phyloP scores from a whole-genome alignment of 2,888 invertebrate species.

The Himalopsyche japonica region DNA sequence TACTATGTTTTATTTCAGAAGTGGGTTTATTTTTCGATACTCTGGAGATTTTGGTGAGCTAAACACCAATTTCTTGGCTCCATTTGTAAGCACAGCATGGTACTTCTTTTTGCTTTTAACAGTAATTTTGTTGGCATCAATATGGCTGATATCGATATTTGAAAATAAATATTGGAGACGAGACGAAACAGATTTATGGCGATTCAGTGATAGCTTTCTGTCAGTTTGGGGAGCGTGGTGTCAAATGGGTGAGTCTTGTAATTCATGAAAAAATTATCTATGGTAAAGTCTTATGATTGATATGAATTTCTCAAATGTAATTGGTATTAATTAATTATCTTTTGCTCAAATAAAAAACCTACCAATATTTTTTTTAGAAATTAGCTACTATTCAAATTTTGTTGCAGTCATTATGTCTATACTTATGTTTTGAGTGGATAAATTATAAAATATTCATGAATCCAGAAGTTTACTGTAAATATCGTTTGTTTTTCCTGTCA shows the following conservation, averaged over 20 bases:
- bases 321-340: too few species aligned
- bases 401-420: too few species aligned
- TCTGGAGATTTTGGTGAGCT: conserved; percentile 35
- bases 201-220: conserved; percentile 33
- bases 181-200: conserved; percentile 16
- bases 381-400: too few species aligned
- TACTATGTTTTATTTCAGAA: conserved; percentile 22
- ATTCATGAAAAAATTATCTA: too few species aligned
- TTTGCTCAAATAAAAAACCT: too few species aligned
- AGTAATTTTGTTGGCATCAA: conserved; percentile 15
- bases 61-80: conserved; percentile 26
- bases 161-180: conserved; percentile 35
- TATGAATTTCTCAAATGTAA: too few species aligned
- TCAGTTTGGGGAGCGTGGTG: conserved; percentile 37
- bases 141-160: conserved; percentile 23
- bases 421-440: too few species aligned
- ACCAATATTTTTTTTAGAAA: too few species aligned
- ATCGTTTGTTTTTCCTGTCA: too few species aligned
- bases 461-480: too few species aligned
- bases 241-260: conserved; percentile 33
- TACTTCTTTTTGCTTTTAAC: conserved; percentile 24
- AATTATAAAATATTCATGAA: too few species aligned
- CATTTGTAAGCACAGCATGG: conserved; percentile 33
- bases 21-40: conserved; percentile 36
- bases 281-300: too few species aligned